Conservation (phyloP, 2,888 invertebrate species). For the Rutpela maculata region DNA sequence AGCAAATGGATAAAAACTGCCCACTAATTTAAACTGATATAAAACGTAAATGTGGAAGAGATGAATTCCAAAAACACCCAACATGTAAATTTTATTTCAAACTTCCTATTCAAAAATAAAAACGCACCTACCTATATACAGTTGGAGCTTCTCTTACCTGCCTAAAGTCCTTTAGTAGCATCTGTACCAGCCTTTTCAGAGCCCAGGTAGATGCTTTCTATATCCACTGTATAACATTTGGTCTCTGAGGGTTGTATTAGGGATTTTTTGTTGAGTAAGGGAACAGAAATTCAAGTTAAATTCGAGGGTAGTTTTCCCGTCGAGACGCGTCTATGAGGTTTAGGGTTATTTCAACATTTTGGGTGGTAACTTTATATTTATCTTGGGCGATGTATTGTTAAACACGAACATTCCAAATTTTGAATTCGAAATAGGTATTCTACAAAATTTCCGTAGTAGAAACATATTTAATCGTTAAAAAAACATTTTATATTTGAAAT, state of each 20-base stretch:
- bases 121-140: neutral
- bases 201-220: constrained; percentile 27
- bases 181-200: neutral
- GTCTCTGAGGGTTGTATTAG: constrained; percentile 15
- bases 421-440: too few relatives aligned
- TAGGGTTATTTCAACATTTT: neutral
- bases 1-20: neutral
- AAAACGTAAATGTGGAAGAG: too few relatives aligned
- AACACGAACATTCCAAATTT: neutral
- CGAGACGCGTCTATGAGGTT: neutral
- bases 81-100: neutral
- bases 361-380: neutral
- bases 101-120: neutral
- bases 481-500: too few relatives aligned
- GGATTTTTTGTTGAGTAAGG: constrained; percentile 26
- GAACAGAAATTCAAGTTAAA: constrained; percentile 16
- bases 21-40: too few relatives aligned
- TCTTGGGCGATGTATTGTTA: neutral
- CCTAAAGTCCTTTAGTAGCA: neutral
- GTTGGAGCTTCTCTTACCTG: constrained; percentile 1
- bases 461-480: too few relatives aligned
- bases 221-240: constrained; percentile 19
- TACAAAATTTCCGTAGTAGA: too few relatives aligned
- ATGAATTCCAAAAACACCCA: neutral
- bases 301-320: constrained; percentile 25